Evolutionary conservation across 2,797 vertebrate species (phyloP), one percentile per base, ranked within the genome.

Genomic region (Tiaroga cobitis): DNA sequence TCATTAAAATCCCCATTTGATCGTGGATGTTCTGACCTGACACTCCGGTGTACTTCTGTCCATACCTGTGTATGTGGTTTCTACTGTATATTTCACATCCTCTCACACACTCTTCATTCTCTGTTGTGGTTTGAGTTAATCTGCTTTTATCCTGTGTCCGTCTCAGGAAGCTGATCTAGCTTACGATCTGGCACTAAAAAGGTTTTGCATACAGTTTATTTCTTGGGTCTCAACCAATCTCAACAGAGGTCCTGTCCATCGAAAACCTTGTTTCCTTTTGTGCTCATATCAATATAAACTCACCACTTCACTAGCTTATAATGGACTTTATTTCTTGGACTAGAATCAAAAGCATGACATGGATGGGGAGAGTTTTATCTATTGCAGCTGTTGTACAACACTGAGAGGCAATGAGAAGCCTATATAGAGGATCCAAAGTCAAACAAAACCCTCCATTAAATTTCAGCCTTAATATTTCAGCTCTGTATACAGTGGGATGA

Each of bases 371-470:
- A 78, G 63, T 80, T 72, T 85, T 85, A 88, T 89, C 80, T 61
- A 26, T 84, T 81, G 63, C 85, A 87, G 89, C 85, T 87, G 90
- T 80, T 68, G 39, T 59, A 29, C 49, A 81, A 59, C 67, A 41
- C 32, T 69, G 81, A 81, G 74, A 77, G 72, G 29, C 68, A 79
- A 68, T 56, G 63, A 56, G 54, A 41, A 77, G 24, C 81, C n/a
- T 79, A 68, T 79, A 68, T 7, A 73, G 46, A 15, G 21, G 61
- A 76, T 49, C 70, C 77, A 72, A 82, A 85, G 68, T 63, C 76
- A 89, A 89, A 87, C 80, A 86, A 86, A 68, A 84, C 29, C 46
- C 61, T 80, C 41, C 77, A 56, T 73, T 70, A 65, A 78, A 81
- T 63, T 83, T 81, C 3, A 19, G 63, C 43, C 72, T 78, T 67